These are phyloP conservation scores for Pheosia gnoma DNA, from an alignment of 2,888 invertebrate species.

Conservation along the genomic window DNA sequence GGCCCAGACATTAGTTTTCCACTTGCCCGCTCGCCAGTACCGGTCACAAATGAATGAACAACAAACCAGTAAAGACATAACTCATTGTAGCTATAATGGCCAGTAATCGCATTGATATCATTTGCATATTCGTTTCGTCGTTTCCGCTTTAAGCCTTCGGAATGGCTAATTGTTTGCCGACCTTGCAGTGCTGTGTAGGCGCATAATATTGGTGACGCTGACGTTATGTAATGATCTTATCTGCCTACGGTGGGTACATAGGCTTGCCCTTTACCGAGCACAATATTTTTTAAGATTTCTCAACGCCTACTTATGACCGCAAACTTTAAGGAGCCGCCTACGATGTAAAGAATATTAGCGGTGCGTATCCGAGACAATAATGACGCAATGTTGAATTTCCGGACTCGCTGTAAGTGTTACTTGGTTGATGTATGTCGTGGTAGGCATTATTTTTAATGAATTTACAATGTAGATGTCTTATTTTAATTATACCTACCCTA, in stretches of 20 bases:
- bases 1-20: no score
- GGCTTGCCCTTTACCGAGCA: constrained; percentile 7
- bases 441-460: no score
- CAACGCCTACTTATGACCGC: constrained; percentile 6
- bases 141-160: constrained; percentile 69
- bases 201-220: constrained; percentile 53
- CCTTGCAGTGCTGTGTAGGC: constrained; percentile 61
- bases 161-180: constrained; percentile 66
- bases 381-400: no score
- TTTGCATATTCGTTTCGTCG: constrained; percentile 77
- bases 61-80: constrained; percentile 47
- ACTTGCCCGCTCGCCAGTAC: constrained; percentile 58
- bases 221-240: constrained; percentile 28
- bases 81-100: constrained; percentile 51
- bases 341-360: not conserved
- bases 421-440: no score
- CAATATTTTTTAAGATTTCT: constrained; percentile 1
- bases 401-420: no score
- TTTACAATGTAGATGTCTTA: no score
- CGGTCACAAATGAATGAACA: constrained; percentile 75
- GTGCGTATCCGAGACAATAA: no score
- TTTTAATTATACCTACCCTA: no score
- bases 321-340: not conserved
- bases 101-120: constrained; percentile 60
- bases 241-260: constrained; percentile 1